Evolutionary conservation across 2,888 invertebrate genomes (phyloP).

Genomic region (Blomia tropicalis): DNA sequence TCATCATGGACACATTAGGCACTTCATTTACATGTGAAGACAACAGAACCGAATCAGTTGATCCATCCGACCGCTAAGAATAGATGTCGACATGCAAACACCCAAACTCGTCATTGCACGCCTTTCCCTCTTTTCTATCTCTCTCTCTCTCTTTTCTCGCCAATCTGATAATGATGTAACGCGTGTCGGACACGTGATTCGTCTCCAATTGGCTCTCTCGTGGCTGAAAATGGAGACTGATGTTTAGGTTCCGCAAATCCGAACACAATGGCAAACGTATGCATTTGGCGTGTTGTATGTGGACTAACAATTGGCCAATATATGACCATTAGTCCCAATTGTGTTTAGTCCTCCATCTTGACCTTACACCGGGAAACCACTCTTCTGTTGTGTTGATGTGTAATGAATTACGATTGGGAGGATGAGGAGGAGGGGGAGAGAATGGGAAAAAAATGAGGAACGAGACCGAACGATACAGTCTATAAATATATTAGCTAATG

Average conservation of each 20-base stretch:
- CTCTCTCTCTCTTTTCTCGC: too few species aligned
- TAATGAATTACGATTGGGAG: not conserved
- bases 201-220: constrained; percentile 5
- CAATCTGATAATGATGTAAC: not conserved
- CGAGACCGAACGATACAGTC: not conserved
- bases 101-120: too few species aligned
- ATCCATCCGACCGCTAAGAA: not conserved
- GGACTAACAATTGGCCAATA: too few species aligned
- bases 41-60: not conserved
- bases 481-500: not conserved
- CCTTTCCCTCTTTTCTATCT: too few species aligned
- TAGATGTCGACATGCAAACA: too few species aligned
- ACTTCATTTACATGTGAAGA: constrained; percentile 5
- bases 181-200: constrained; percentile 13
- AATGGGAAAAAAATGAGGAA: not conserved
- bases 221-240: not conserved
- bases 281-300: too few species aligned
- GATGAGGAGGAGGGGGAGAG: not conserved
- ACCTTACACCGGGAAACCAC: not conserved
- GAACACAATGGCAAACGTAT: not conserved
- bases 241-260: not conserved
- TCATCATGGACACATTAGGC: not conserved
- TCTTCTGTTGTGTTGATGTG: too few species aligned
- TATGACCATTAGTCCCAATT: not conserved
- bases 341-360: not conserved